Evolutionary conservation across 2,797 vertebrate species (phyloP).

Genomic region (Rhinichthys osculus): DNA sequence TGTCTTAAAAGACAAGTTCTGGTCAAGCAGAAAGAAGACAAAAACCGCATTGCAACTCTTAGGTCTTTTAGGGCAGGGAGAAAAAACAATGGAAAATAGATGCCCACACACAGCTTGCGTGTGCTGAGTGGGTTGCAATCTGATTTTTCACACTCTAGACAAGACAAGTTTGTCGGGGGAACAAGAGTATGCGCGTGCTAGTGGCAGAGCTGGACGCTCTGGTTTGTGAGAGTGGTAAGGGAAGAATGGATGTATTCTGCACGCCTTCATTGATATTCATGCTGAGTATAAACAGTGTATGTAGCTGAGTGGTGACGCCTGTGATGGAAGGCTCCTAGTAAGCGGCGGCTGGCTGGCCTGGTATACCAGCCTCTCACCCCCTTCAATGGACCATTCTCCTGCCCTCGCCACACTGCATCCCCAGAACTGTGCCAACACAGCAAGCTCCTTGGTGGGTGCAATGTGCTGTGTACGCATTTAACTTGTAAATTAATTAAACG

Average conservation of each 20-base stretch:
- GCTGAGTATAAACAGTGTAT: conserved; percentile 79
- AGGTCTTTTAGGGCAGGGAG: conserved; percentile 63
- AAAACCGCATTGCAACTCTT: conserved; percentile 75
- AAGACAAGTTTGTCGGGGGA: conserved; percentile 78
- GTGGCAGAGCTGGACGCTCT: conserved; percentile 69
- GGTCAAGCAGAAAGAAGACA: conserved; percentile 74
- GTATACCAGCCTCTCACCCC: conserved; percentile 68
- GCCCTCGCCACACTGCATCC: conserved; percentile 71
- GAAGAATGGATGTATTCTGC: conserved; percentile 74
- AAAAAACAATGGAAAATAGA: conserved; percentile 42
- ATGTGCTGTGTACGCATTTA: conserved; percentile 75
- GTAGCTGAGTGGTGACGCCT: conserved; percentile 80
- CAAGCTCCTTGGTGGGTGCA: conserved; percentile 76
- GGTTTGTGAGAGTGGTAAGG: conserved; percentile 71
- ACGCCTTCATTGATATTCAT: conserved; percentile 80
- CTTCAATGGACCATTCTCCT: conserved; percentile 73
- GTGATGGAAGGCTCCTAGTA: conserved; percentile 79
- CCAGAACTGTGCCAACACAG: conserved; percentile 66
- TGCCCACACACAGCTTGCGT: conserved; percentile 52
- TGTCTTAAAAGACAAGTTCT: conserved; percentile 74
- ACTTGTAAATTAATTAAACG: conserved; percentile 80
- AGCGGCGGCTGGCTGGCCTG: conserved; percentile 75
- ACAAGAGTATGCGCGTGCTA: conserved; percentile 74
- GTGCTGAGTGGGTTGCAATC: conserved; percentile 73
- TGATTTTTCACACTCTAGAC: conserved; percentile 76